phyloP scores from a whole-genome alignment of 2,888 invertebrate species.

The Brachyptera risi region DNA sequence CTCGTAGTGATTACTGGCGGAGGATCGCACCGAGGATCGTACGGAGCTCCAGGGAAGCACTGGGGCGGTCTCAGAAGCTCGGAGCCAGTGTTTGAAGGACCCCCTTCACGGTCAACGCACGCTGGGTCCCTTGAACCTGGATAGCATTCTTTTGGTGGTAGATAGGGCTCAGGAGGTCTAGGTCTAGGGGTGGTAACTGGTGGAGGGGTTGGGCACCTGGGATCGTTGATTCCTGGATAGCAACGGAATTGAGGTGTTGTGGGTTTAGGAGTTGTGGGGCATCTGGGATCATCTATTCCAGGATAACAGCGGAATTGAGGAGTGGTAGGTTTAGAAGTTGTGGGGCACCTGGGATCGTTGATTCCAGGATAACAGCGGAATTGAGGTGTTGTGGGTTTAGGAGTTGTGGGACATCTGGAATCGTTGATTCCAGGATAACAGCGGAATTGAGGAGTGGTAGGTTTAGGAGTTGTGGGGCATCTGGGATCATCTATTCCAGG shows the following conservation, averaged over 20 bases:
- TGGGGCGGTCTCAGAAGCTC: slow-evolving; percentile 23
- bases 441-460: neutral
- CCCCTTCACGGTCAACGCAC: slow-evolving; percentile 16
- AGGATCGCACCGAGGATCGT: slow-evolving; percentile 24
- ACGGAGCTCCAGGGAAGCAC: slow-evolving; percentile 31
- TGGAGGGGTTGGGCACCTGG: slow-evolving; percentile 37
- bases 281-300: slow-evolving; percentile 15
- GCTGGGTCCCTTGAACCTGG: slow-evolving; percentile 23
- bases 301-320: slow-evolving; percentile 23
- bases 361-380: slow-evolving; percentile 40
- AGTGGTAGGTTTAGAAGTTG: slow-evolving; percentile 36
- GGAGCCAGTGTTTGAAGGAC: slow-evolving; percentile 3
- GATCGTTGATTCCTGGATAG: slow-evolving; percentile 40
- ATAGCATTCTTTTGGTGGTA: slow-evolving; percentile 20
- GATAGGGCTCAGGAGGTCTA: slow-evolving; percentile 17
- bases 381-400: slow-evolving; percentile 32
- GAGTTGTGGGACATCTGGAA: slow-evolving; percentile 39
- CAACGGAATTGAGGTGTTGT: slow-evolving; percentile 33
- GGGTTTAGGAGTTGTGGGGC: slow-evolving; percentile 33
- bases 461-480: slow-evolving; percentile 19
- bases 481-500: slow-evolving; percentile 35
- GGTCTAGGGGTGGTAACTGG: slow-evolving; percentile 4
- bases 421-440: slow-evolving; percentile 32
- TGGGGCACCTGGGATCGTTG: slow-evolving; percentile 38
- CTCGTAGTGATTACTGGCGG: neutral